Conservation (phyloP, 1,140 invertebrate species). For the Sipha flava region DNA sequence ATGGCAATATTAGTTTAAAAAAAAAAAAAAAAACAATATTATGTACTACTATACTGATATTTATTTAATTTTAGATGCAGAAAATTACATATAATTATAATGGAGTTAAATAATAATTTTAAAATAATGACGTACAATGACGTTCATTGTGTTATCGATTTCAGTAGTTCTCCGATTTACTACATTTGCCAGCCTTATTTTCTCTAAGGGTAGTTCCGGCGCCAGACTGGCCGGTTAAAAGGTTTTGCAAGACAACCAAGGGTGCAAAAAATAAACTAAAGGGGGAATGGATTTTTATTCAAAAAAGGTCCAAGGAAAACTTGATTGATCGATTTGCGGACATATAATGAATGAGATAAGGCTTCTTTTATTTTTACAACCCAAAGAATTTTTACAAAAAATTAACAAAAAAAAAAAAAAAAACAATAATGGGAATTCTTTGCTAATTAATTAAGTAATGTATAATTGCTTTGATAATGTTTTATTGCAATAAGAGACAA, state of each 20-base stretch:
- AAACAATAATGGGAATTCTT: background rate
- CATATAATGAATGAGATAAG: background rate
- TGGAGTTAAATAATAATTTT: background rate
- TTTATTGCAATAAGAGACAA: no score
- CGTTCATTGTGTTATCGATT: background rate
- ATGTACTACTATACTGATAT: no score
- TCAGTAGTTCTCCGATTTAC: background rate
- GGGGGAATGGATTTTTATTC: background rate
- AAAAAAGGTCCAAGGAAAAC: background rate
- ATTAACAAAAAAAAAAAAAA: background rate
- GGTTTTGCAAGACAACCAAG: background rate
- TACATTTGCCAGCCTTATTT: background rate
- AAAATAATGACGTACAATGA: background rate
- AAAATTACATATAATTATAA: no score
- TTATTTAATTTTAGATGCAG: no score
- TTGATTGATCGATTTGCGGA: background rate
- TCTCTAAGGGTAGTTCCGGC: background rate
- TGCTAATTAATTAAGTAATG: background rate
- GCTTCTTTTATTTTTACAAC: background rate
- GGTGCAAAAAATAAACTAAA: background rate
- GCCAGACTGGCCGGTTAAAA: slow-evolving; percentile 16
- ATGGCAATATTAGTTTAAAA: no score
- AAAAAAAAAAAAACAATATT: no score
- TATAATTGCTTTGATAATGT: no score
- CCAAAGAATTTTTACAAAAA: background rate